Base-by-base conservation (phyloP, 2,113 vertebrate species). In the Strix uralensis region DNA sequence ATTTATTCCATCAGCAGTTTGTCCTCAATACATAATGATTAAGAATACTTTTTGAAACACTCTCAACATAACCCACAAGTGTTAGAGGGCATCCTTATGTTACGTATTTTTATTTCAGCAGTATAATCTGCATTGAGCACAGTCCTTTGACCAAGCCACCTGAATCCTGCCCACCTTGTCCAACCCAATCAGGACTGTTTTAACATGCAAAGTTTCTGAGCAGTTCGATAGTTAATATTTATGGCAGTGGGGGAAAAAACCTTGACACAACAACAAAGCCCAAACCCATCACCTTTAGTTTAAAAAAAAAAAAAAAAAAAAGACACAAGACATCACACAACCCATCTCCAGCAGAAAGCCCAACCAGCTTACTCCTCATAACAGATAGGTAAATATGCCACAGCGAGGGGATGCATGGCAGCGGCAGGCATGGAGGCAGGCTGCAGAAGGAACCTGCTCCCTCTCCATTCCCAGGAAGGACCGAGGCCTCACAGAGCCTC, bases 1-100 rank as follows among this genome's bases (percentile, higher is more conserved):
- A 61, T 89, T 81, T 81, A 71, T 74, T 92, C 57, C n/a, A 59
- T 78, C 83, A 47, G 67, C 44, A 84, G 20, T 63, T 80, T 94
- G 29, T 32, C 38, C 74, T 90, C 85, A 80, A 88, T 49, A 51
- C 91, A 85, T 71, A 84, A 61, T 51, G 58, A 92, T 40, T 71
- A 77, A 86, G 52, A 79, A 79, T 18, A 69, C 12, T 44, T 65
- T 81, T 73, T 83, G 22, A 88, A 88, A 88, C 30, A 36, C 40
- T n/a, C 51, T 65, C 70, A 88, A 27, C 54, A 46, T 62, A 84
- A 73, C 19, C 36, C 25, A n/a, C 34, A 66, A 90, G 42, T 38
- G 34, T 46, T 3, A 51, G 36, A 54, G 20, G 42, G 77, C 20
- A 57, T 27, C 34, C 29, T 73, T 47, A 34, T 3, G 6, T 65